These are phyloP conservation scores for Myiozetetes cayanensis DNA, from an alignment of 2,113 vertebrate genomes.

Conservation along the genomic window DNA sequence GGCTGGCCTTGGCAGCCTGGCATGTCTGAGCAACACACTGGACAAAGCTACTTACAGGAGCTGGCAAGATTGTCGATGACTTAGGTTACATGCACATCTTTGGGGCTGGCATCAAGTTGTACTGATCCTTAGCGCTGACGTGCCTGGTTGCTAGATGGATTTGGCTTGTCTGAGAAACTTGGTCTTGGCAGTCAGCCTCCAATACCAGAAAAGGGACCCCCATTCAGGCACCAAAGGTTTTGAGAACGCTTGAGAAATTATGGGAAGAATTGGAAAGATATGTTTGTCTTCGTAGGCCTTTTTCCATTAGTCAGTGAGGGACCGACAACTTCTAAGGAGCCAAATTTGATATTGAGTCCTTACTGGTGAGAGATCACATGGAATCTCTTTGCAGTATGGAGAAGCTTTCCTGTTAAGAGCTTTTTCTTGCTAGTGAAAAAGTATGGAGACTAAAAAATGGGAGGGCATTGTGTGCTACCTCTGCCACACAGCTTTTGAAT, in stretches of 20 bases:
- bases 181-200: not conserved
- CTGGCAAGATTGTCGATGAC: not conserved
- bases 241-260: not conserved
- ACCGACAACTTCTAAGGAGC: not conserved
- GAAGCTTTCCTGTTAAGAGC: not conserved
- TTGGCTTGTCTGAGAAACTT: not conserved
- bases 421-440: not conserved
- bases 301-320: not conserved
- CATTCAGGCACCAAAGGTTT: not conserved
- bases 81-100: not conserved
- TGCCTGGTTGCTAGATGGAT: not conserved
- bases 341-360: not conserved
- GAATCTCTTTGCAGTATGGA: not conserved
- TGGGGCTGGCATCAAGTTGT: not conserved
- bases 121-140: not conserved
- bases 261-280: not conserved
- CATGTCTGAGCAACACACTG: not conserved
- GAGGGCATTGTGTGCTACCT: not conserved
- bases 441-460: not conserved
- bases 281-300: not conserved
- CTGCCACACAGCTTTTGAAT: not conserved
- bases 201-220: not conserved
- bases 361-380: not conserved
- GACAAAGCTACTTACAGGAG: not conserved
- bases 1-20: not conserved